Evolutionary conservation across 2,113 vertebrate species (phyloP), one percentile per base, ranked within the genome.

Genomic region (Boulengeromyrus knoepffleri): DNA sequence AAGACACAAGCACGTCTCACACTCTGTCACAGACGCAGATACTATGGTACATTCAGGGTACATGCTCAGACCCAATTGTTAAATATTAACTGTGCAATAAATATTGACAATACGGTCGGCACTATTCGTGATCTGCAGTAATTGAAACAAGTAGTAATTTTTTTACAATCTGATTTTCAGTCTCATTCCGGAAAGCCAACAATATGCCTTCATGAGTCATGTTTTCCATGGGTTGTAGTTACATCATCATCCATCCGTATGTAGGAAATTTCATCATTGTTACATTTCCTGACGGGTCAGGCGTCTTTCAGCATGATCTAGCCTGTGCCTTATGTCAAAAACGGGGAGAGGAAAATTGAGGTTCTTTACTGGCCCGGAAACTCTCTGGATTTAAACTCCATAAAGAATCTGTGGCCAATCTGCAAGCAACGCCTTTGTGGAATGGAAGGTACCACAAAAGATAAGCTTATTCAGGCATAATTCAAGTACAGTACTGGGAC

Each of bases 1-100:
- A 93, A 90, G 89, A 94, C 50, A 93, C 66, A 89, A 9, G 87
- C 86, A 91, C 83, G 88, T 21, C 3, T 62, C 45, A 89, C 77
- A 85, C 77, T 89, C 17, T 5, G 21, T 24, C 15, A 77, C 49
- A 53, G 19, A 31, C 10, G 52, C 45, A 53, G 12, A 62, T 36
- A 27, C 19, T 42, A 13, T 6, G 13, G 36, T 7, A 83, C 45
- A 39, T 74, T 47, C 45, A 66, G 1, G 31, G 8, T 53, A 50
- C 27, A 5, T 50, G 49, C 1, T 53, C 27, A 52, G 49, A 53
- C 27, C 10, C 3, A 0, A 85, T 36, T 47, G 83, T 77, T 5
- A 77, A 77, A 77, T 39, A 77, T 80, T 42, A 42, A 80, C 36
- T 80, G 31, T 77, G 15, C 17, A 42, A 80, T 42, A 42, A 80